These are phyloP conservation scores for Cercopithecus mona DNA, from an alignment of 2,113 vertebrate genomes.

Conservation along the genomic window DNA sequence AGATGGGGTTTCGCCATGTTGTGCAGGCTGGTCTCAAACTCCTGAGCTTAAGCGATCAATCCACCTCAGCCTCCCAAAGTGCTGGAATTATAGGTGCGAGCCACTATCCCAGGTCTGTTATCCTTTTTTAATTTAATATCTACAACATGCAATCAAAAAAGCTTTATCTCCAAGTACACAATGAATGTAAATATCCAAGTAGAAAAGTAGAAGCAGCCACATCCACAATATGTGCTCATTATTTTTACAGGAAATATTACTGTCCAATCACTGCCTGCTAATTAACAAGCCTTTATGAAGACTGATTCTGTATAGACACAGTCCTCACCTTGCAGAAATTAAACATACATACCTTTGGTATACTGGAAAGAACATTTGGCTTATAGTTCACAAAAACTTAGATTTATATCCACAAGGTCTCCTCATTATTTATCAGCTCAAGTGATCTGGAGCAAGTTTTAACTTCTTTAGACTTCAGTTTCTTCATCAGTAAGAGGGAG, in stretches of 20 bases:
- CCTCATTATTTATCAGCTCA: background rate
- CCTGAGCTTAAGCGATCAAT: too few species aligned
- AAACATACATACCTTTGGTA: background rate
- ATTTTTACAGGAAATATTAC: slow-evolving; percentile 11
- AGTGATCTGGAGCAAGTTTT: slow-evolving; percentile 20
- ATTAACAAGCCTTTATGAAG: slow-evolving; percentile 3
- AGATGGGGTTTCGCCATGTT: too few species aligned
- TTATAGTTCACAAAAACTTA: background rate
- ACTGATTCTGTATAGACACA: background rate
- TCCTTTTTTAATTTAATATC: slow-evolving; percentile 42
- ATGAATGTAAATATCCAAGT: slow-evolving; percentile 36
- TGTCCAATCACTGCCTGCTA: slow-evolving; percentile 35
- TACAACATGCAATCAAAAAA: slow-evolving; percentile 39
- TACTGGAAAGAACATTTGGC: background rate
- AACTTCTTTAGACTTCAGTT: slow-evolving; percentile 10
- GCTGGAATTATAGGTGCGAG: too few species aligned
- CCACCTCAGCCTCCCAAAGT: too few species aligned
- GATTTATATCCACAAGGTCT: background rate
- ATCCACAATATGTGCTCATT: background rate
- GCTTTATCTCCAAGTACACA: background rate
- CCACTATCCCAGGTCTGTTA: background rate
- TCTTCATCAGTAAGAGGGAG: background rate
- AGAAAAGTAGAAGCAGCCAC: background rate
- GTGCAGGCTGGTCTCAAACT: too few species aligned
- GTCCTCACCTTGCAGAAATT: slow-evolving; percentile 32